Conservation (phyloP, 2,797 vertebrate species). For the Ciconia nigra region DNA sequence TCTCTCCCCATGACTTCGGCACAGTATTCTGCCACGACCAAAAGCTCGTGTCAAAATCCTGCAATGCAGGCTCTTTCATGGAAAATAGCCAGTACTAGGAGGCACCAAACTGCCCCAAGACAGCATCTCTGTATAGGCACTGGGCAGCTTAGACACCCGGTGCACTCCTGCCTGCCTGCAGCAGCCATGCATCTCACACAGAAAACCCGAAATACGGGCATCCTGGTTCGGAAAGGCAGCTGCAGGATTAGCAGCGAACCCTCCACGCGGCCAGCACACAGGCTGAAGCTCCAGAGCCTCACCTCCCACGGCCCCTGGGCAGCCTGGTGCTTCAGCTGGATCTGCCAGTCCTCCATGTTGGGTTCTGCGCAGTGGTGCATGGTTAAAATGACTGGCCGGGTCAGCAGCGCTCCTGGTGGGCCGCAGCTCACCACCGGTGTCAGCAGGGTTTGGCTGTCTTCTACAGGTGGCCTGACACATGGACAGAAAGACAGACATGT, state of each 20-base stretch:
- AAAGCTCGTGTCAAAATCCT: background rate
- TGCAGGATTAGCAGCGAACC: background rate
- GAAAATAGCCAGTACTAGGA: background rate
- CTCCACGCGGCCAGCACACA: background rate
- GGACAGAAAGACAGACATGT: background rate
- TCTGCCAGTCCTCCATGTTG: conserved; percentile 93
- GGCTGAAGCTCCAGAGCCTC: conserved; percentile 43
- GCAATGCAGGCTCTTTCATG: background rate
- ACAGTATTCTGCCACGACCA: background rate
- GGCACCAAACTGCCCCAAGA: background rate
- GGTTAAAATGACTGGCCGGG: conserved; percentile 91
- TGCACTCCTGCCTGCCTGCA: background rate
- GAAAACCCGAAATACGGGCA: background rate
- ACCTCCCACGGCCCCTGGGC: conserved; percentile 95
- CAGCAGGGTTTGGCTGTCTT: conserved; percentile 91
- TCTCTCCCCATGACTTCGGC: background rate
- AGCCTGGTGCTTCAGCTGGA: conserved; percentile 92
- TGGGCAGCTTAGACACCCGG: background rate
- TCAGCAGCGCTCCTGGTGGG: conserved; percentile 89
- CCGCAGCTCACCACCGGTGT: conserved; percentile 96
- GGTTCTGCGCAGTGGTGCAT: conserved; percentile 95
- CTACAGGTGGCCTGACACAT: conserved; percentile 83
- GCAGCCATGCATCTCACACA: background rate
- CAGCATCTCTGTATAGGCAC: background rate
- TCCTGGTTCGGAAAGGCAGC: background rate